A percentile compares a stretch with the other conserved stretches of the same genome.
phyloP scores from a whole-genome alignment of 2,797 vertebrate genomes.

The Kryptopterus vitreolus region DNA sequence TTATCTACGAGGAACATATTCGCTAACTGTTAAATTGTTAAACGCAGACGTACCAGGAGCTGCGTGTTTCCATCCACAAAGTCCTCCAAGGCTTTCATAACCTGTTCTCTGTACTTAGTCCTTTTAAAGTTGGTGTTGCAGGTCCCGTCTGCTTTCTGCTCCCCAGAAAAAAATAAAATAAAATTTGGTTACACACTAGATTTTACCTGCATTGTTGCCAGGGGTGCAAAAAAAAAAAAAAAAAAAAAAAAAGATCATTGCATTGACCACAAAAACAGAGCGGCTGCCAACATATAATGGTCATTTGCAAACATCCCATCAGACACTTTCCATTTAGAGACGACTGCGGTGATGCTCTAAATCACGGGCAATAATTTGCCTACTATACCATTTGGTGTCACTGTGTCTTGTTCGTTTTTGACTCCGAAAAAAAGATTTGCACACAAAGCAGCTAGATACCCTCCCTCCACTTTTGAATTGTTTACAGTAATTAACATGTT shows the following conservation, averaged over 20 bases:
- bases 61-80: conserved; percentile 75
- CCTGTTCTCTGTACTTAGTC: conserved; percentile 76
- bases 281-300: background rate
- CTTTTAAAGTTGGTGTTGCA: conserved; percentile 83
- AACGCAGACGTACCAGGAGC: conserved; percentile 69
- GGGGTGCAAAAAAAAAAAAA: conserved; percentile 29
- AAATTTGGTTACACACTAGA: background rate
- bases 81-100: conserved; percentile 74
- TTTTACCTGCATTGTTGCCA: background rate
- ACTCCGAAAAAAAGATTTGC: background rate
- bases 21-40: background rate
- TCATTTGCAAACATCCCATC: conserved; percentile 15
- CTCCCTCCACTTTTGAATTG: background rate
- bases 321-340: background rate
- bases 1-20: background rate
- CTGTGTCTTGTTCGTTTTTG: background rate
- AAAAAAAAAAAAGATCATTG: conserved; percentile 29
- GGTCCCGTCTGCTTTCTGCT: conserved; percentile 77
- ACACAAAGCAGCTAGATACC: background rate
- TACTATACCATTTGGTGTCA: background rate
- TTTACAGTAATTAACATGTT: background rate
- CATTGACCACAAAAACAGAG: background rate
- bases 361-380: background rate
- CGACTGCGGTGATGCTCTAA: background rate
- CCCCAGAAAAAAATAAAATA: background rate